A percentile compares a stretch with the other conserved stretches of the same genome.
These are phyloP conservation scores for Ephydatia muelleri DNA, from an alignment of 37 sponge, comb jelly and placozoan species.

Conservation along the genomic window DNA sequence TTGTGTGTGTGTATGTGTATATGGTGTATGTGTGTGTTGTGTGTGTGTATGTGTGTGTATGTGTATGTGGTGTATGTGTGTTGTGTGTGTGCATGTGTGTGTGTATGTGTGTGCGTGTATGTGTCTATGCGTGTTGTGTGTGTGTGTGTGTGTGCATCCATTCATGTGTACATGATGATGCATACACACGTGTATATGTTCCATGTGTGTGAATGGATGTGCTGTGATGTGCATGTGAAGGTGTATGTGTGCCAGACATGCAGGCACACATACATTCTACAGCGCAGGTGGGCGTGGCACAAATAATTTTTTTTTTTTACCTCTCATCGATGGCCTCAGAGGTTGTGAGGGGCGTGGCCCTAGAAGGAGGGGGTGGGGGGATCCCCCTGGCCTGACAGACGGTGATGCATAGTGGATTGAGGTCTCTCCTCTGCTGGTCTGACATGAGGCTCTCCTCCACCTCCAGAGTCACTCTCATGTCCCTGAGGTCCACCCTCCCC, in stretches of 20 bases:
- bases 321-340: background rate
- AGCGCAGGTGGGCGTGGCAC: background rate
- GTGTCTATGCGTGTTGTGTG: too few species aligned
- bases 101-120: too few species aligned
- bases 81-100: too few species aligned
- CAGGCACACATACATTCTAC: too few species aligned
- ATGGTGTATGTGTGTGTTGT: too few species aligned
- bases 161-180: too few species aligned
- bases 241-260: too few species aligned
- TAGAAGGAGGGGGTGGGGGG: constrained; percentile 59
- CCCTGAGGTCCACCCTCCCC: constrained; percentile 4
- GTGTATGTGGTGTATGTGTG: background rate
- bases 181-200: too few species aligned
- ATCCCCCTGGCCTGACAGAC: constrained; percentile 52
- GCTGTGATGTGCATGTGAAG: background rate
- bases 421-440: constrained; percentile 45
- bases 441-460: constrained; percentile 68
- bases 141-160: too few species aligned
- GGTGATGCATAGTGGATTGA: constrained; percentile 80
- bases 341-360: too few species aligned
- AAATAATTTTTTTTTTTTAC: background rate
- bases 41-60: background rate
- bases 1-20: background rate
- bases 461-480: constrained; percentile 48
- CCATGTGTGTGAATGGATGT: too few species aligned